These are phyloP conservation scores for Montipora sp. DNA, from an alignment of 64 coral and sea anemone genomes.

Conservation along the genomic window DNA sequence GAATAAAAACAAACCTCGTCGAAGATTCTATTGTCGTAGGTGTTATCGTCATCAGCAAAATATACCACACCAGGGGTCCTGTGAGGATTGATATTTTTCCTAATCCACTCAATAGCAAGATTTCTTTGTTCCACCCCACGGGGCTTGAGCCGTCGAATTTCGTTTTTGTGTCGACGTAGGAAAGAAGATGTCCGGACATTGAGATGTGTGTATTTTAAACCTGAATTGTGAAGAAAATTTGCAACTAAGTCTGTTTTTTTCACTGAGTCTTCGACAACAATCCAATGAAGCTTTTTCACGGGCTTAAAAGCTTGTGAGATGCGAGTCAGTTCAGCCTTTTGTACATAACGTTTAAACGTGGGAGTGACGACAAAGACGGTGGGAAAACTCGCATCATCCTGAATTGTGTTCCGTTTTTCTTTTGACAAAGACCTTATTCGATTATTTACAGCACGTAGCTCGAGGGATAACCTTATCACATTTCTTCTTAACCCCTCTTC, in stretches of 20 bases:
- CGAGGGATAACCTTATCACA: background rate
- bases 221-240: slow-evolving; percentile 54
- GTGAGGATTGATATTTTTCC: slow-evolving; percentile 69
- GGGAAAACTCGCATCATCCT: slow-evolving; percentile 21
- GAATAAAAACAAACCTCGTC: slow-evolving; percentile 67
- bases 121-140: slow-evolving; percentile 92
- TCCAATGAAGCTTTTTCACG: slow-evolving; percentile 85
- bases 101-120: slow-evolving; percentile 74
- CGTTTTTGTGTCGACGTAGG: slow-evolving; percentile 57
- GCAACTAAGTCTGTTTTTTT: slow-evolving; percentile 67
- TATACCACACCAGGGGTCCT: slow-evolving; percentile 80
- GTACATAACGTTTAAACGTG: slow-evolving; percentile 81
- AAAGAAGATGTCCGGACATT: slow-evolving; percentile 72
- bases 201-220: slow-evolving; percentile 82
- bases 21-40: slow-evolving; percentile 82
- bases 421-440: background rate
- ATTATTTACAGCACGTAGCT: background rate
- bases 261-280: slow-evolving; percentile 83
- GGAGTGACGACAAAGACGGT: slow-evolving; percentile 81
- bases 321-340: slow-evolving; percentile 89
- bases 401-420: background rate
- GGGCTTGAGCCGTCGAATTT: slow-evolving; percentile 70
- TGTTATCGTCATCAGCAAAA: slow-evolving; percentile 99
- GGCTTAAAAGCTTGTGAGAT: slow-evolving; percentile 66
- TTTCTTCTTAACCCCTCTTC: slow-evolving; percentile 13